A percentile compares a stretch with the other conserved stretches of the same genome.
phyloP scores from a whole-genome alignment of 2,113 vertebrate genomes.

The Recurvirostra avosetta region DNA sequence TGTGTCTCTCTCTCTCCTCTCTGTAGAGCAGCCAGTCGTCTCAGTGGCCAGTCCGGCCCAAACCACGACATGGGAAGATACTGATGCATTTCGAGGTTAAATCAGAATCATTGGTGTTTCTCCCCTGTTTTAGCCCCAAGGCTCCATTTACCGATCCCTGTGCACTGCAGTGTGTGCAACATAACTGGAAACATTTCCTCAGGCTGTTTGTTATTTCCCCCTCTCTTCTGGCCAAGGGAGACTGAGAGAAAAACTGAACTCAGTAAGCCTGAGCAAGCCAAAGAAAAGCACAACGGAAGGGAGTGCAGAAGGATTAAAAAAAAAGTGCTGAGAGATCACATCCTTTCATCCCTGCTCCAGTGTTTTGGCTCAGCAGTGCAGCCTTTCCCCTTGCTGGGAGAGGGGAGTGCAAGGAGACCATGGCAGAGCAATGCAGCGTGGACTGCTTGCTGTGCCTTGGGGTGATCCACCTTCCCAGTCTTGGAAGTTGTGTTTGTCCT shows the following conservation, averaged over 20 bases:
- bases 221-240: not conserved
- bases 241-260: not conserved
- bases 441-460: not conserved
- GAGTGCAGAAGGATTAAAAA: not conserved
- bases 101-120: not conserved
- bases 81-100: not conserved
- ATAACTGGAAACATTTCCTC: not conserved
- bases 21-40: no score
- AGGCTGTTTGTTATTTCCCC: not conserved
- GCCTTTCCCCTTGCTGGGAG: not conserved
- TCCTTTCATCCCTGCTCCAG: not conserved
- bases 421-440: rapidly evolving
- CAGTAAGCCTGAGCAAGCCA: not conserved
- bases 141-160: not conserved
- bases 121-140: not conserved
- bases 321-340: not conserved
- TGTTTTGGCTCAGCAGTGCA: not conserved
- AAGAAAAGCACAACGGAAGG: not conserved
- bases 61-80: not conserved
- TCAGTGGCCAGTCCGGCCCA: no score
- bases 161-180: not conserved
- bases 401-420: not conserved
- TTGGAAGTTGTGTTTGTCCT: not conserved
- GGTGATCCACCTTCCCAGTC: not conserved
- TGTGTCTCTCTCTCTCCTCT: no score